Conservation (phyloP, 2,888 invertebrate species). For the Synanthedon tipuliformis region DNA sequence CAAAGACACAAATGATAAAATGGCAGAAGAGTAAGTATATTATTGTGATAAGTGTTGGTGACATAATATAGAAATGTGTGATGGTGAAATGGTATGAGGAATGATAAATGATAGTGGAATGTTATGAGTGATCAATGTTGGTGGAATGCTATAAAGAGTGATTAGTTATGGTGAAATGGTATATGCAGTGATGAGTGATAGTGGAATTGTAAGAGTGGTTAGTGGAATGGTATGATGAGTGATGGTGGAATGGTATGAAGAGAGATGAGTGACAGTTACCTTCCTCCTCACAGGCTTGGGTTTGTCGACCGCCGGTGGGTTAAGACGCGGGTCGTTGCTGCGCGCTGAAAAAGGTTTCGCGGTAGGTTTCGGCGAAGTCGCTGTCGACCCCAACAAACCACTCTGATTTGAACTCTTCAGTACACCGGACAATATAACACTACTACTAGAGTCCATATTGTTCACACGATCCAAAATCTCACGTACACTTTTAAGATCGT, state of each 20-base stretch:
- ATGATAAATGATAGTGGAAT: too few species aligned
- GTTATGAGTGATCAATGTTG: too few species aligned
- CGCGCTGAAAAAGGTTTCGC: slow-evolving; percentile 22
- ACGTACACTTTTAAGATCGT: slow-evolving; percentile 59
- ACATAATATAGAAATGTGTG: too few species aligned
- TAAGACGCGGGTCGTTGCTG: slow-evolving; percentile 50
- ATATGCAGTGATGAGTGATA: too few species aligned
- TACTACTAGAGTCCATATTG: slow-evolving; percentile 65
- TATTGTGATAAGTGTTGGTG: too few species aligned
- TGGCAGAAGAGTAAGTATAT: too few species aligned
- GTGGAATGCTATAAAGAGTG: too few species aligned
- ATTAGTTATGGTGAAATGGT: too few species aligned
- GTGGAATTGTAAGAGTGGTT: too few species aligned
- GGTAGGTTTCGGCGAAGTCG: slow-evolving; percentile 18
- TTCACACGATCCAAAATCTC: slow-evolving; percentile 63
- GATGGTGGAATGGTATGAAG: background rate
- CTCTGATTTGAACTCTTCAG: slow-evolving; percentile 37
- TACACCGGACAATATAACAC: slow-evolving; percentile 61
- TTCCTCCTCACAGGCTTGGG: slow-evolving; percentile 65
- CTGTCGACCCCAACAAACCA: slow-evolving; percentile 16
- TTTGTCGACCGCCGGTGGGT: slow-evolving; percentile 58
- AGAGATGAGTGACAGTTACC: slow-evolving; percentile 27
- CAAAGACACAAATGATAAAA: too few species aligned
- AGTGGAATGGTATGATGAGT: too few species aligned
- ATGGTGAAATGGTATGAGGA: too few species aligned